These are phyloP conservation scores for Palaemon carinicauda DNA, from an alignment of 1,140 invertebrate genomes.

Conservation along the genomic window DNA sequence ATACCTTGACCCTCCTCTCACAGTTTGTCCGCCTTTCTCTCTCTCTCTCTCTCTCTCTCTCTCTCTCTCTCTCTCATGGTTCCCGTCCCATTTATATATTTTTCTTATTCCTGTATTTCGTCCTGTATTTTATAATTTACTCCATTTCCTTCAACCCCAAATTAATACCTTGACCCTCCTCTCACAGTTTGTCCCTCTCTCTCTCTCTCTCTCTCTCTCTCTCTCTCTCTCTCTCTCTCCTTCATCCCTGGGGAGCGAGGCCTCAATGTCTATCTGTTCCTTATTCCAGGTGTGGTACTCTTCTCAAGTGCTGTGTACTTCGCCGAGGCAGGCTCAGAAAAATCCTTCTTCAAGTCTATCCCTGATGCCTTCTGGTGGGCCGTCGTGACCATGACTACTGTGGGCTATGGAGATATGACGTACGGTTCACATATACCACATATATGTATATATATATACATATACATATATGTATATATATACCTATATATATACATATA, in stretches of 20 bases:
- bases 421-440: conserved; percentile 67
- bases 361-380: conserved; percentile 96
- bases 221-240: conserved; percentile 6
- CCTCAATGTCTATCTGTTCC: conserved; percentile 59
- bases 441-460: conserved; percentile 26
- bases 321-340: conserved; percentile 94
- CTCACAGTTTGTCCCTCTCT: not conserved
- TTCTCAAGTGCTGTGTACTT: conserved; percentile 99
- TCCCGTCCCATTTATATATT: too few species aligned
- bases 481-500: conserved; percentile 35
- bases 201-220: not conserved
- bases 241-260: conserved; percentile 38
- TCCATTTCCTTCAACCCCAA: conserved; percentile 17
- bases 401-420: conserved; percentile 98
- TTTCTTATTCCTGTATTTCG: too few species aligned
- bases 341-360: conserved; percentile 85
- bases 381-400: conserved; percentile 98
- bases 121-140: too few species aligned
- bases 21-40: too few species aligned
- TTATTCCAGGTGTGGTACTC: conserved; percentile 91
- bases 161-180: not conserved
- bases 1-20: too few species aligned
- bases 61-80: too few species aligned
- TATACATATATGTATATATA: conserved; percentile 33
- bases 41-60: too few species aligned